Conservation (phyloP, 2,888 invertebrate genomes). For the Drosophila subsilvestris region DNA sequence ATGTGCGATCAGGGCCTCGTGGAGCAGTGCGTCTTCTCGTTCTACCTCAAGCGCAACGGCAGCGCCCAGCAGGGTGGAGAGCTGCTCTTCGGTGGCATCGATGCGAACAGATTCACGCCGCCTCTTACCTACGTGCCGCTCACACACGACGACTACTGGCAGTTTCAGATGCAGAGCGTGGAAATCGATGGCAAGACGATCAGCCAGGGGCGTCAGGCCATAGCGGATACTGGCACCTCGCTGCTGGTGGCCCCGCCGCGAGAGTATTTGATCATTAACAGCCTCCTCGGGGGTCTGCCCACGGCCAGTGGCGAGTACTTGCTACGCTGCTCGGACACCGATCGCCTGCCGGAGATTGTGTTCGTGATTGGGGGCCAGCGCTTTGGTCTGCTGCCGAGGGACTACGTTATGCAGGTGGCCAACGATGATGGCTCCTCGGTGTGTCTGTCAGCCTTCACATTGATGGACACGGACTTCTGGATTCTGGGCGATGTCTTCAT, state of each 20-base stretch:
- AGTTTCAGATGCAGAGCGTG: constrained; percentile 33
- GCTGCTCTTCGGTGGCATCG: constrained; percentile 86
- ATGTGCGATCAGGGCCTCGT: constrained; percentile 92
- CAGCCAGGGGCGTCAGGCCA: constrained; percentile 90
- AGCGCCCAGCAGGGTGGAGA: constrained; percentile 90
- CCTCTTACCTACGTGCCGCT: constrained; percentile 35
- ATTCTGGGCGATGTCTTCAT: constrained; percentile 95
- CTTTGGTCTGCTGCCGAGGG: constrained; percentile 90
- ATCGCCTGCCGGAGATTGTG: constrained; percentile 89
- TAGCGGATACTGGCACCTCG: constrained; percentile 97
- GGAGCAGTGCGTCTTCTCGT: constrained; percentile 91
- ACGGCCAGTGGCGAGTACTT: constrained; percentile 89
- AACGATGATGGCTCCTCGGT: constrained; percentile 23
- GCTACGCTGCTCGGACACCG: constrained; percentile 90
- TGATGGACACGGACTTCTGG: constrained; percentile 82
- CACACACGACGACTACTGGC: constrained; percentile 33
- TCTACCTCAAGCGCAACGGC: constrained; percentile 93
- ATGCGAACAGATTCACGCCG: constrained; percentile 28
- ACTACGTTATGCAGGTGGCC: constrained; percentile 87
- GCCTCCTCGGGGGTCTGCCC: constrained; percentile 89
- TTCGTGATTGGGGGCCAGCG: constrained; percentile 89
- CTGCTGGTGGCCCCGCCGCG: constrained; percentile 93
- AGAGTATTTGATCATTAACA: constrained; percentile 91
- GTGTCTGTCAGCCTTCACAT: constrained; percentile 39
- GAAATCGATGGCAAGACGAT: constrained; percentile 89